Conservation (phyloP, 2,797 vertebrate genomes). For the Enteromius anoplus region DNA sequence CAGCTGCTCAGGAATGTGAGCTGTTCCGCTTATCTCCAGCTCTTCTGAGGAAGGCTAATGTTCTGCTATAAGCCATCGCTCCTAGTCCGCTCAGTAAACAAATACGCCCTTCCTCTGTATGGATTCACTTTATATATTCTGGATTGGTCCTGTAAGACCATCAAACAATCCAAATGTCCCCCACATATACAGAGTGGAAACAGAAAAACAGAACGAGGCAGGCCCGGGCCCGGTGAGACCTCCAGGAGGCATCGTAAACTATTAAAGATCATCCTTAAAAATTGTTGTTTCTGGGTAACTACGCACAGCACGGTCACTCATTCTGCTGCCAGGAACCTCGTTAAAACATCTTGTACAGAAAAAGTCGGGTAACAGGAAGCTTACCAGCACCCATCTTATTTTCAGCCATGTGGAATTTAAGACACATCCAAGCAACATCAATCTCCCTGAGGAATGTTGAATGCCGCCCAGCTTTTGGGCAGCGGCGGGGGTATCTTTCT, state of each 20-base stretch:
- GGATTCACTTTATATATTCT: constrained; percentile 53
- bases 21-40: constrained; percentile 50
- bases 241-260: constrained; percentile 33
- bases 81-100: constrained; percentile 48
- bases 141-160: constrained; percentile 45
- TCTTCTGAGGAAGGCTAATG: constrained; percentile 40
- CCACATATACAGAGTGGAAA: constrained; percentile 29
- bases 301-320: constrained; percentile 10
- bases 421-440: constrained; percentile 41
- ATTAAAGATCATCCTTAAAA: constrained; percentile 26
- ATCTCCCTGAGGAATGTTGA: constrained; percentile 52
- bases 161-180: constrained; percentile 42
- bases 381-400: constrained; percentile 40
- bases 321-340: constrained; percentile 7
- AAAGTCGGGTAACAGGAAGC: constrained; percentile 3
- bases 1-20: constrained; percentile 53
- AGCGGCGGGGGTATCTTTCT: constrained; percentile 33
- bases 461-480: constrained; percentile 26
- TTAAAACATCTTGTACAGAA: constrained; percentile 28
- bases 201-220: neutral
- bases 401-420: constrained; percentile 41
- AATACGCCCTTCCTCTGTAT: constrained; percentile 53
- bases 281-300: constrained; percentile 18
- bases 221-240: neutral
- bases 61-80: constrained; percentile 47